phyloP scores from a whole-genome alignment of 1,140 invertebrate species.

The Thaumatotibia leucotreta region DNA sequence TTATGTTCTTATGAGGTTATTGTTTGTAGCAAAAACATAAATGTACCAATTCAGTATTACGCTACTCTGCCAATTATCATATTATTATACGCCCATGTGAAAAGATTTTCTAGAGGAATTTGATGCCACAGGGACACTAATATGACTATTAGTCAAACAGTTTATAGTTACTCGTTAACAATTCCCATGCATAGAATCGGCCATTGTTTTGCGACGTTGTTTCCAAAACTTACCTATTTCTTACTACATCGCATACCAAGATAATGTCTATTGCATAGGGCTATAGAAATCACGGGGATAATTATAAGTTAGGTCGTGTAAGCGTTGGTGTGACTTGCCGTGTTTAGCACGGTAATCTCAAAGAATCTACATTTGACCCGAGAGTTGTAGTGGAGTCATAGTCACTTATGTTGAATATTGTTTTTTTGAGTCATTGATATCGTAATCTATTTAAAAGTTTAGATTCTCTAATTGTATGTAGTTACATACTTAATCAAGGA shows the following conservation, averaged over 20 bases:
- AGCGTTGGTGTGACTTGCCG: background rate
- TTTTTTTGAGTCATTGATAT: too few relatives aligned
- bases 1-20: too few relatives aligned
- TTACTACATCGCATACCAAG: conserved; percentile 6
- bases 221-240: conserved; percentile 7
- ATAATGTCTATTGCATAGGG: conserved; percentile 1
- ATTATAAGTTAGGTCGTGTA: background rate
- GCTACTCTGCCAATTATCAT: too few relatives aligned
- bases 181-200: conserved; percentile 1
- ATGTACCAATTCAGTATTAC: too few relatives aligned
- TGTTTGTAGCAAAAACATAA: too few relatives aligned
- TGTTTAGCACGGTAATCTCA: too few relatives aligned
- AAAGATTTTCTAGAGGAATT: background rate
- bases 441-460: too few relatives aligned
- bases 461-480: too few relatives aligned
- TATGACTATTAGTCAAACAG: background rate
- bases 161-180: background rate
- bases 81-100: too few relatives aligned
- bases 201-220: background rate
- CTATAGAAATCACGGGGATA: background rate
- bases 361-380: background rate
- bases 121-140: background rate
- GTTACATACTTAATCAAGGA: too few relatives aligned
- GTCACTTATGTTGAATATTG: too few relatives aligned
- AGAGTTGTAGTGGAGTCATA: background rate